Evolutionary conservation across 2,113 vertebrate species (phyloP).

Genomic region (Colinus virginianus): DNA sequence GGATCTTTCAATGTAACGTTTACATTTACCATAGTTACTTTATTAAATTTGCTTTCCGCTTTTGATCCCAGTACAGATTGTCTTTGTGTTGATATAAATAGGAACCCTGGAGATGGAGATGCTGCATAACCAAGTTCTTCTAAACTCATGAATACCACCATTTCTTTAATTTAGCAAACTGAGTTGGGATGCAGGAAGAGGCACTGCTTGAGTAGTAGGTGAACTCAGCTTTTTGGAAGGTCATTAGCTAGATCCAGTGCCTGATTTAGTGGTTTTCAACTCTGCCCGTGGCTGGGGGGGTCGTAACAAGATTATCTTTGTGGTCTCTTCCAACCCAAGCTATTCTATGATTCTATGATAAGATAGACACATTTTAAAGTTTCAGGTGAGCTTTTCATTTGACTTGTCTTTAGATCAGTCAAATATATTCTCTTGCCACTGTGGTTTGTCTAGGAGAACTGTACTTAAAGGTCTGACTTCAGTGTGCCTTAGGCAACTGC

Average conservation of each 20-base stretch:
- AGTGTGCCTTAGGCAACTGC: neutral
- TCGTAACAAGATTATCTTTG: too few relatives aligned
- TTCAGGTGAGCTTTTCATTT: neutral
- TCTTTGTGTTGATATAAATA: conserved; percentile 8
- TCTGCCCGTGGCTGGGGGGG: too few relatives aligned
- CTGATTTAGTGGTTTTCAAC: too few relatives aligned
- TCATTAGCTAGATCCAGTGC: neutral
- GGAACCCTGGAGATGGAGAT: neutral
- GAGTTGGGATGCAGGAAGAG: neutral
- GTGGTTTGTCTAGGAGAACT: neutral
- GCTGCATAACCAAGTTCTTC: neutral
- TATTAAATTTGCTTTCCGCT: neutral
- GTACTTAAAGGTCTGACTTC: neutral
- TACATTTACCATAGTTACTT: neutral
- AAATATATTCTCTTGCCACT: neutral
- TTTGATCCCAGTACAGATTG: neutral
- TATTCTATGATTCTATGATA: too few relatives aligned
- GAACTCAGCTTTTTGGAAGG: neutral
- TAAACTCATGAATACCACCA: neutral
- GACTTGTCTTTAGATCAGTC: neutral
- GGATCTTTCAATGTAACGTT: neutral
- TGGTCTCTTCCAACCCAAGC: too few relatives aligned
- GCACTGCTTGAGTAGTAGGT: neutral
- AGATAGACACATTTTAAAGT: neutral
- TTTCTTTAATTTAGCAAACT: accelerated